phyloP scores from a whole-genome alignment of 2,797 vertebrate genomes.

The Sternarchorhynchus goeldii region DNA sequence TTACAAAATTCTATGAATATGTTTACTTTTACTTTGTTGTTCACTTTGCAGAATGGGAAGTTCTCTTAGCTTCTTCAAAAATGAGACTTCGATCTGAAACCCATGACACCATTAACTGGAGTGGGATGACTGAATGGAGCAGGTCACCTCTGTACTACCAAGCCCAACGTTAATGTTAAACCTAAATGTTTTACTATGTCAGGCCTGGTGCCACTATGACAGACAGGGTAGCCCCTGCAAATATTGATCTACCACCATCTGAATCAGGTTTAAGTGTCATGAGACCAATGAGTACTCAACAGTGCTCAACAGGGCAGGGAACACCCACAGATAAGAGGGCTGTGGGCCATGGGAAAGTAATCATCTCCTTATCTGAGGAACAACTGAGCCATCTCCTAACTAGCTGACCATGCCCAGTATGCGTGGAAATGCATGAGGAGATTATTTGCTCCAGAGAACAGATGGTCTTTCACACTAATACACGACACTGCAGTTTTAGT shows the following conservation, averaged over 20 bases:
- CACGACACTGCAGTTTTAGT: too few species aligned
- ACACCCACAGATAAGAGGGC: background rate
- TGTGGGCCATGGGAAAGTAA: too few species aligned
- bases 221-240: background rate
- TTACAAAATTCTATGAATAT: too few species aligned
- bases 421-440: too few species aligned
- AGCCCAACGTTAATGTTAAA: constrained; percentile 14
- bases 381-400: too few species aligned
- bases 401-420: too few species aligned
- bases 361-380: background rate
- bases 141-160: background rate
- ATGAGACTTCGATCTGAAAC: background rate
- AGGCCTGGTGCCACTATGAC: background rate
- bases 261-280: background rate
- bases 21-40: too few species aligned
- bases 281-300: background rate
- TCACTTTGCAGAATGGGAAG: too few species aligned
- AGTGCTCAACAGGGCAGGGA: background rate
- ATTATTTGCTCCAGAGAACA: too few species aligned
- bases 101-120: background rate
- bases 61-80: too few species aligned
- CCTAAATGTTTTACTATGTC: background rate
- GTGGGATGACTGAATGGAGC: background rate
- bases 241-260: background rate
- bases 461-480: too few species aligned